Conservation (phyloP, 2,888 invertebrate genomes). For the Chrysolina americana region DNA sequence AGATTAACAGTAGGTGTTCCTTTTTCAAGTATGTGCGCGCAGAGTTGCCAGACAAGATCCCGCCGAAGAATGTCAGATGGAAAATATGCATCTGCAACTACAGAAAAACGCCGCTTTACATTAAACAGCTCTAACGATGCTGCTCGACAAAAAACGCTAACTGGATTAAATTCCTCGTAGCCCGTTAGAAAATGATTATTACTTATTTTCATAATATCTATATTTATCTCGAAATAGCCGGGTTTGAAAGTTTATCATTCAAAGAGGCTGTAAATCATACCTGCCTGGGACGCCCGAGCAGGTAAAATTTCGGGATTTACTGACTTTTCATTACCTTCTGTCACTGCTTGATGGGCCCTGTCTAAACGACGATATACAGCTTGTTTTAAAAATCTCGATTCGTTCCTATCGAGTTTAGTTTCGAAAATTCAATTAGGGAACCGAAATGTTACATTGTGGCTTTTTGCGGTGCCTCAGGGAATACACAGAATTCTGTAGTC, state of each 20-base stretch:
- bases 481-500: background rate
- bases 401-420: background rate
- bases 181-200: conserved; percentile 42
- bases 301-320: conserved; percentile 53
- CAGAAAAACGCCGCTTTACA: conserved; percentile 27
- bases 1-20: conserved; percentile 46
- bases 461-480: background rate
- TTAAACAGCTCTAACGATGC: conserved; percentile 44
- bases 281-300: conserved; percentile 39
- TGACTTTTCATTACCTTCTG: conserved; percentile 56
- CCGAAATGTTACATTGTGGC: background rate
- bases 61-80: conserved; percentile 39
- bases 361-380: conserved; percentile 47
- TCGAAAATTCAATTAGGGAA: conserved; percentile 15
- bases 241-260: conserved; percentile 58
- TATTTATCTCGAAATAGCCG: conserved; percentile 59
- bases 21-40: conserved; percentile 29
- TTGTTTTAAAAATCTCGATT: conserved; percentile 42
- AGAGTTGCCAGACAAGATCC: conserved; percentile 36
- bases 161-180: conserved; percentile 42
- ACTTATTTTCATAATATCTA: conserved; percentile 56
- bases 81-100: conserved; percentile 39
- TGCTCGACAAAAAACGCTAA: conserved; percentile 34
- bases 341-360: conserved; percentile 47
- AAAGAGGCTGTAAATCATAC: conserved; percentile 56